Conservation (phyloP, 1,140 invertebrate genomes). For the fruit fly (Drosophila melanogaster) region DNA sequence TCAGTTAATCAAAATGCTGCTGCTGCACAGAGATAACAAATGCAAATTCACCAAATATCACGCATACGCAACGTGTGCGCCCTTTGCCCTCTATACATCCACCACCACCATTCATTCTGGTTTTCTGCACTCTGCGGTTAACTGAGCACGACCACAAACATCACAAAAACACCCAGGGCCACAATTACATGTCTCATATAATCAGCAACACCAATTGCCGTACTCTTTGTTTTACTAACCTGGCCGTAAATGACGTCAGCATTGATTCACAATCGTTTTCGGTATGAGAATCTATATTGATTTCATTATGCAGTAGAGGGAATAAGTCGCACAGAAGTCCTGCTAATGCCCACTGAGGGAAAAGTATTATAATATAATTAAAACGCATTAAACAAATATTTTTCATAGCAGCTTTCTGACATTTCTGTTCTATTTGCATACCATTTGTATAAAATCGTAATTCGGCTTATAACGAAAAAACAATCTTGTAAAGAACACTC, state of each 20-base stretch:
- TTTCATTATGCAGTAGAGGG: conserved; percentile 6
- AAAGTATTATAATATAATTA: neutral
- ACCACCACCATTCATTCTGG: neutral
- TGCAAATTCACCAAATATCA: conserved; percentile 48
- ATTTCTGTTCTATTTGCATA: too few species aligned
- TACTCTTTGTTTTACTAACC: conserved; percentile 22
- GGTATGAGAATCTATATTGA: conserved; percentile 20
- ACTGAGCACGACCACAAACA: conserved; percentile 5
- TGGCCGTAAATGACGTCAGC: conserved; percentile 54
- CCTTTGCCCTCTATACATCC: neutral
- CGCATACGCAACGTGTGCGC: conserved; percentile 67
- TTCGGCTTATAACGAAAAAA: too few species aligned
- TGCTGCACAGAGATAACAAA: conserved; percentile 53
- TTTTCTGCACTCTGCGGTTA: conserved; percentile 21
- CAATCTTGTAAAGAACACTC: too few species aligned
- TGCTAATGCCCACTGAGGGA: conserved; percentile 1
- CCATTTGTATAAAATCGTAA: too few species aligned
- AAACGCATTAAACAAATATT: neutral
- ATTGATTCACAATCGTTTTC: conserved; percentile 11
- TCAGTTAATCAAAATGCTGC: conserved; percentile 56
- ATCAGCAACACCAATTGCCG: conserved; percentile 21
- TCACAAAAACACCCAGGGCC: conserved; percentile 14
- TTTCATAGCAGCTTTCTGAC: neutral
- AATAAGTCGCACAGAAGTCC: conserved; percentile 6
- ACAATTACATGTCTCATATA: conserved; percentile 20